Base-by-base conservation (phyloP, 2,113 vertebrate genomes). In the Poecilia latipinna region DNA sequence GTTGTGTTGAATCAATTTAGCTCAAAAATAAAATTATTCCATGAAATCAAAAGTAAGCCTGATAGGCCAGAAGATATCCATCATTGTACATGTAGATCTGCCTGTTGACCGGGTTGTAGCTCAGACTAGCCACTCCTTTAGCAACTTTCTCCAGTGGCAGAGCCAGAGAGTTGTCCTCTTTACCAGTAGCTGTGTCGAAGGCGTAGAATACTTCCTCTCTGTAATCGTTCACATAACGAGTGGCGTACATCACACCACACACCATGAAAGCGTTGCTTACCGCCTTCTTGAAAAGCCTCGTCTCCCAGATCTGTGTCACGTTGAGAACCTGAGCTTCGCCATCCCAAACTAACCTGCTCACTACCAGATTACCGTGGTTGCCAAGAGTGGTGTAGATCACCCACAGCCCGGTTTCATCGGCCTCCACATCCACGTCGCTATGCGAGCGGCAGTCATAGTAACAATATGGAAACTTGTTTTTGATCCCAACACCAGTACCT, bases 201-300 rank as follows among this genome's bases (percentile, higher is more conserved):
- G 90, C 95, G 62, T 96, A 99, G 91, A 98, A 98, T 61, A 98
- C 96, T 86, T 98, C 96, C 67, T 98, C 97, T 26, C 35, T 24
- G 61, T 74, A 79, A 1, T 85, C 79, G 12, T 82, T 80, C 10
- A 87, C 76, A 37, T 69, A 93, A 0, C 96, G 95, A 0, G 95
- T 96, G 28, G 96, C 96, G 0, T 99, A 98, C 13, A 99, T 85
- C 87, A 97, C 94, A 4, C 97, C 96, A 44, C 97, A 98, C 39
- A 95, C 79, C 89, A 99, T 94, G 92, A 98, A 99, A 64, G 96
- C 90, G 0, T 94, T 97, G 70, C 94, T 96, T 62, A 92, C 95
- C 8, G 96, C 92, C 67, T 90, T 94, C 85, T 94, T 94, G 83
- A 95, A 95, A 63, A 92, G 10, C 35, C 72, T 82, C 0, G 97